Conservation (phyloP, 2,888 invertebrate species). For the Torymus aiolomorphi region DNA sequence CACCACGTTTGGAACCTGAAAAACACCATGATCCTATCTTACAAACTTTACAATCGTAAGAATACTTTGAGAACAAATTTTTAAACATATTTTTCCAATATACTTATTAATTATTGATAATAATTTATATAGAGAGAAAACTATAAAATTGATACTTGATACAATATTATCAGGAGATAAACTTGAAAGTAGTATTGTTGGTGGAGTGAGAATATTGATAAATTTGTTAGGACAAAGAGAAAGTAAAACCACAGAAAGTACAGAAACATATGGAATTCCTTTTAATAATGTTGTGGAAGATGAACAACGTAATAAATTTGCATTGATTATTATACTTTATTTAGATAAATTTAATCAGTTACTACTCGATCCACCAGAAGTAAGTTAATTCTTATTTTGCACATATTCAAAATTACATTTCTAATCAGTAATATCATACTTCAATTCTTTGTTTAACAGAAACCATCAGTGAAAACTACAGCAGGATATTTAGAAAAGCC, state of each 20-base stretch:
- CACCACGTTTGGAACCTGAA: slow-evolving; percentile 79
- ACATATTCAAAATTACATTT: no score
- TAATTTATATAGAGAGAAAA: slow-evolving; percentile 77
- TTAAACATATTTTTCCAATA: slow-evolving; percentile 6
- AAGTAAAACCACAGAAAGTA: slow-evolving; percentile 65
- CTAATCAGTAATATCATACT: not conserved
- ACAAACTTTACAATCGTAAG: slow-evolving; percentile 85
- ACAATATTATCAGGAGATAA: slow-evolving; percentile 84
- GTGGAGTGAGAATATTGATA: slow-evolving; percentile 88
- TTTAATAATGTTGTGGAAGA: slow-evolving; percentile 75
- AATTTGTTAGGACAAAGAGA: slow-evolving; percentile 80
- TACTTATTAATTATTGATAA: not conserved
- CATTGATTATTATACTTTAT: slow-evolving; percentile 82
- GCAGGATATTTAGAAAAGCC: slow-evolving; percentile 85
- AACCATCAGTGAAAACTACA: slow-evolving; percentile 82
- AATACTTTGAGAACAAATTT: not conserved
- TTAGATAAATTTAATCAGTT: slow-evolving; percentile 84
- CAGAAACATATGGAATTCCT: slow-evolving; percentile 57
- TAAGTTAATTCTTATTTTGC: slow-evolving; percentile 69
- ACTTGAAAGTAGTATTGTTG: slow-evolving; percentile 84
- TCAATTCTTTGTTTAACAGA: slow-evolving; percentile 72
- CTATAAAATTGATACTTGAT: slow-evolving; percentile 83
- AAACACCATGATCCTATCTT: slow-evolving; percentile 85
- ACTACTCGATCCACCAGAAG: slow-evolving; percentile 83
- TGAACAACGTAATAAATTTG: slow-evolving; percentile 80